These are phyloP conservation scores for Teleogryllus occipitalis DNA, from an alignment of 1,140 invertebrate genomes.

Conservation along the genomic window DNA sequence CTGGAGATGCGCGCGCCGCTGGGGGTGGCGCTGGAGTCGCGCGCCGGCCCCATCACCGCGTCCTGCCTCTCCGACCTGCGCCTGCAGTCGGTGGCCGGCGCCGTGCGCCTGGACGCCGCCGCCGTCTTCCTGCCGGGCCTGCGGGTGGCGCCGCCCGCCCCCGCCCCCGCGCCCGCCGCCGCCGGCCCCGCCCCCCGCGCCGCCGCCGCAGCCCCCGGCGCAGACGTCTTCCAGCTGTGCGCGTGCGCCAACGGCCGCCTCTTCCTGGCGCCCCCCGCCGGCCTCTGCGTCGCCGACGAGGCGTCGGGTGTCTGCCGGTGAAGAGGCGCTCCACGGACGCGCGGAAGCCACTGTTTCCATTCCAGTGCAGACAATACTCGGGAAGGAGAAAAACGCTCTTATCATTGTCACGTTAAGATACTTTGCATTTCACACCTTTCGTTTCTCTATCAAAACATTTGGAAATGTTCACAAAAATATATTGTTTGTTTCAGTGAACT, in stretches of 20 bases:
- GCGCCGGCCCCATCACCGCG: constrained; percentile 72
- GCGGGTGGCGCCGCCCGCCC: not conserved
- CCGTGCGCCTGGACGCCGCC: not conserved
- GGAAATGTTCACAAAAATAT: no score
- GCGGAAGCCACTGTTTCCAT: no score
- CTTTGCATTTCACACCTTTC: no score
- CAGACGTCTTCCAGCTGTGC: constrained; percentile 77
- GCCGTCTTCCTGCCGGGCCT: not conserved
- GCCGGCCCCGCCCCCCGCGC: constrained; percentile 29
- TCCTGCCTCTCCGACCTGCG: constrained; percentile 45
- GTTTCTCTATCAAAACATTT: no score
- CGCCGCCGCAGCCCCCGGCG: constrained; percentile 9
- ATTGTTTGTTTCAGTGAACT: no score
- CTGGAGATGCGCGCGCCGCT: constrained; percentile 69
- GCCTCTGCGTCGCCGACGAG: constrained; percentile 67
- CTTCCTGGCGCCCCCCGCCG: constrained; percentile 76
- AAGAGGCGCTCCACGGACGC: no score
- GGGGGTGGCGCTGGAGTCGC: constrained; percentile 70
- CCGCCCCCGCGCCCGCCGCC: no score
- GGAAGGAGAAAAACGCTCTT: no score
- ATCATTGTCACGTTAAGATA: no score
- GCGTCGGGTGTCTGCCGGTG: constrained; percentile 44
- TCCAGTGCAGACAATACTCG: no score
- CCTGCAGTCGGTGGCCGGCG: not conserved
- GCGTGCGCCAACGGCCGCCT: constrained; percentile 80